Evolutionary conservation across 1,140 invertebrate genomes (phyloP).

Genomic region (Tetramorium simillimum): DNA sequence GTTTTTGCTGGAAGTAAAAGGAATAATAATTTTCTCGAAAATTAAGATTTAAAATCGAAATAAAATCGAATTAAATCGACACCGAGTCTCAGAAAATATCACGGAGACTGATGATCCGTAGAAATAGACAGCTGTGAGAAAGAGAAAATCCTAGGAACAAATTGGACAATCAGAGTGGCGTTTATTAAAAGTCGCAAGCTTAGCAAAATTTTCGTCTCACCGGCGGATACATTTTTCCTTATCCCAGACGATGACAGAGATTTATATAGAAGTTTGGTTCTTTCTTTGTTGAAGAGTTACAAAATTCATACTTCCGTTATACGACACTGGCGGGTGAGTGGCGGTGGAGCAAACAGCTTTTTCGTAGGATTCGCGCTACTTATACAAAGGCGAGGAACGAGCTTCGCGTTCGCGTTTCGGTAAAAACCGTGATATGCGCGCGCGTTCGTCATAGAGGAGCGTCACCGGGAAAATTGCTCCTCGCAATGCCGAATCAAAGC

Average conservation of each 20-base stretch:
- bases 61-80: not conserved
- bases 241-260: slow-evolving; percentile 8
- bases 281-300: not conserved
- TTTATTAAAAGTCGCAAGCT: slow-evolving; percentile 40
- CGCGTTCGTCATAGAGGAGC: slow-evolving; percentile 45
- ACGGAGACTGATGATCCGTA: not conserved
- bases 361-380: slow-evolving; percentile 13
- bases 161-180: not conserved
- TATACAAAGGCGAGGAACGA: not conserved
- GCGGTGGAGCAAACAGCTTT: slow-evolving; percentile 3
- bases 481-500: slow-evolving; percentile 70
- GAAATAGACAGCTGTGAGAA: not conserved
- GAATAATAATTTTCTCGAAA: not conserved
- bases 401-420: not conserved
- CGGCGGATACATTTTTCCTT: slow-evolving; percentile 33
- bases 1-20: not conserved
- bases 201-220: slow-evolving; percentile 36
- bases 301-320: slow-evolving; percentile 14
- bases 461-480: slow-evolving; percentile 66
- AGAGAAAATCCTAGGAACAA: not conserved
- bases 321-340: not conserved
- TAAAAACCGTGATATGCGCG: slow-evolving; percentile 17
- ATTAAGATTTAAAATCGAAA: not conserved
- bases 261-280: slow-evolving; percentile 23
- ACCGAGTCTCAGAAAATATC: not conserved